Evolutionary conservation across 2,113 vertebrate genomes (phyloP).

Genomic region (Myotis lucifugus): DNA sequence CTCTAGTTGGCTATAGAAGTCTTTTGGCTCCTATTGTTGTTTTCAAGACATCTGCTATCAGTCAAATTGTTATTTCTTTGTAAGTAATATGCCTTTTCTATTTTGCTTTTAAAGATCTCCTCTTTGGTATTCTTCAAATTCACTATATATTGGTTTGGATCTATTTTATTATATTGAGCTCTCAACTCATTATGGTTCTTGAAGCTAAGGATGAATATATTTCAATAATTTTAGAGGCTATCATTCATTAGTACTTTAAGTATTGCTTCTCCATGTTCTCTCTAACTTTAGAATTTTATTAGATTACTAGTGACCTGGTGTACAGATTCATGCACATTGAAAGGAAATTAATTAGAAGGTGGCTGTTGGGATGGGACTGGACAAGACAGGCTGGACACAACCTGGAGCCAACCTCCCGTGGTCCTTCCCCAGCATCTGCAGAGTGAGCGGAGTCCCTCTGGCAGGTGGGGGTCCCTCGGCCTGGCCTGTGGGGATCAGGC

Average conservation of each 20-base stretch:
- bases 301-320: background rate
- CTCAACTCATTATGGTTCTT: background rate
- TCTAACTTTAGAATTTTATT: background rate
- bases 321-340: no score
- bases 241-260: background rate
- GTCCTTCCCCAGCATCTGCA: no score
- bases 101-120: background rate
- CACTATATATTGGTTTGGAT: background rate
- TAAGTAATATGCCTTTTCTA: background rate
- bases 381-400: no score
- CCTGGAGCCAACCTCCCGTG: no score
- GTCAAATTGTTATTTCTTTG: background rate
- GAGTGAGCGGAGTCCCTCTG: no score
- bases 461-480: no score
- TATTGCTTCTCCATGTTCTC: background rate
- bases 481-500: no score
- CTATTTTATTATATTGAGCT: slow-evolving; percentile 43
- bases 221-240: slow-evolving; percentile 23
- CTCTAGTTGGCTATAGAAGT: background rate
- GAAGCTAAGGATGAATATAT: slow-evolving; percentile 10
- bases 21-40: background rate
- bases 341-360: no score
- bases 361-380: no score
- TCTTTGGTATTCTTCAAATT: background rate
- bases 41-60: slow-evolving; percentile 22